Evolutionary conservation across 2,113 vertebrate species (phyloP).

Genomic region (Nannobrachium achirus): DNA sequence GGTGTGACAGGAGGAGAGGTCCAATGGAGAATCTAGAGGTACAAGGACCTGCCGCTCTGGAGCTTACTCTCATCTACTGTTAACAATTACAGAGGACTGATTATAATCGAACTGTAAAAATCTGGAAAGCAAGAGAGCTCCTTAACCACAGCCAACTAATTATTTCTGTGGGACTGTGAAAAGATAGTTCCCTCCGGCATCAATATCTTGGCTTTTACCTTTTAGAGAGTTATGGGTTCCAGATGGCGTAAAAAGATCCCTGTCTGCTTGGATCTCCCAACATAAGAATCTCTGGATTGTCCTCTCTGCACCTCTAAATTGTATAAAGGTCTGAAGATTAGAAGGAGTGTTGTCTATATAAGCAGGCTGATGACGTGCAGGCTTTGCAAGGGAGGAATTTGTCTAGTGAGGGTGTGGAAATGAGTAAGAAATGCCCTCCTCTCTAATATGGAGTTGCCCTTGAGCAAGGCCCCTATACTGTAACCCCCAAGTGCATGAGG

Average conservation of each 20-base stretch:
- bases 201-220: conserved; percentile 26
- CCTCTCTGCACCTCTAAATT: not conserved
- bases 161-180: conserved; percentile 22
- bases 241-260: conserved; percentile 46
- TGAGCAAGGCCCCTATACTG: too few species aligned
- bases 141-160: not conserved
- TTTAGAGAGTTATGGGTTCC: conserved; percentile 48
- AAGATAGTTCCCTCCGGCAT: conserved; percentile 34
- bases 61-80: too few species aligned
- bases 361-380: not conserved
- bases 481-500: too few species aligned
- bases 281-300: conserved; percentile 29
- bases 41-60: too few species aligned
- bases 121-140: not conserved
- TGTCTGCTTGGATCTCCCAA: conserved; percentile 20
- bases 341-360: conserved; percentile 1
- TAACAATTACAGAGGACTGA: too few species aligned
- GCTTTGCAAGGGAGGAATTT: not conserved
- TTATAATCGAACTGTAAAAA: too few species aligned
- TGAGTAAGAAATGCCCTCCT: too few species aligned
- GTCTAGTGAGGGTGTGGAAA: too few species aligned
- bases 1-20: too few species aligned
- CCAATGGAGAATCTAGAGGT: not conserved
- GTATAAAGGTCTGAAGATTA: not conserved
- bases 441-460: too few species aligned